These are phyloP conservation scores for Meleagris gallopavo DNA, from an alignment of 2,113 vertebrate genomes.

Conservation along the genomic window DNA sequence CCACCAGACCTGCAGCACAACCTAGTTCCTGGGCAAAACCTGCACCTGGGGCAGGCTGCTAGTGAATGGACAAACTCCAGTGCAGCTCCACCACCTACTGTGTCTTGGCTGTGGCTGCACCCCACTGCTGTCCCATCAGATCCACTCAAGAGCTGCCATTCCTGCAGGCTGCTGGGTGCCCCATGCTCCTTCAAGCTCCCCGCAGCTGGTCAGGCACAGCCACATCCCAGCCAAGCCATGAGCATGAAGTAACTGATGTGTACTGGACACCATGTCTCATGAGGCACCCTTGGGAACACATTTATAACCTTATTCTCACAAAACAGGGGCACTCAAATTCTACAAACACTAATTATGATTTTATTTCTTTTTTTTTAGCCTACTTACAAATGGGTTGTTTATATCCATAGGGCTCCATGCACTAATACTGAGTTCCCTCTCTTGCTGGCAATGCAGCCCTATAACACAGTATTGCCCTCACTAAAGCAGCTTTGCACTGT, in stretches of 20 bases:
- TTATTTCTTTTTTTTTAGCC: neutral
- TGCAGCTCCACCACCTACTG: neutral
- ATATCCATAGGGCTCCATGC: neutral
- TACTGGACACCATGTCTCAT: neutral
- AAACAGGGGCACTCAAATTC: neutral
- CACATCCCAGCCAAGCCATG: neutral
- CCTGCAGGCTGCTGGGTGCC: neutral
- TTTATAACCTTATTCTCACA: neutral
- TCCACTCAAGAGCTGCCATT: neutral
- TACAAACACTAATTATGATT: neutral
- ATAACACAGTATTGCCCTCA: neutral
- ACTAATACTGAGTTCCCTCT: rapidly evolving
- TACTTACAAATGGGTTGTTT: neutral
- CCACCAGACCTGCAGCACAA: neutral
- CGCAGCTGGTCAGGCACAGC: neutral
- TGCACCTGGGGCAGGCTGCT: neutral
- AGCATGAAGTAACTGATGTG: neutral
- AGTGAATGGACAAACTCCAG: neutral
- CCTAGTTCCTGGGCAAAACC: neutral
- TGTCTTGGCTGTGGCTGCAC: neutral
- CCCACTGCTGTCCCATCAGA: neutral
- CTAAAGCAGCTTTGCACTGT: neutral
- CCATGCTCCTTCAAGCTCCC: neutral
- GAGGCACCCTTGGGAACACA: neutral
- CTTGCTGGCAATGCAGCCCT: neutral